phyloP scores from a whole-genome alignment of 2,113 vertebrate genomes.

The Nycticryphes semicollaris region DNA sequence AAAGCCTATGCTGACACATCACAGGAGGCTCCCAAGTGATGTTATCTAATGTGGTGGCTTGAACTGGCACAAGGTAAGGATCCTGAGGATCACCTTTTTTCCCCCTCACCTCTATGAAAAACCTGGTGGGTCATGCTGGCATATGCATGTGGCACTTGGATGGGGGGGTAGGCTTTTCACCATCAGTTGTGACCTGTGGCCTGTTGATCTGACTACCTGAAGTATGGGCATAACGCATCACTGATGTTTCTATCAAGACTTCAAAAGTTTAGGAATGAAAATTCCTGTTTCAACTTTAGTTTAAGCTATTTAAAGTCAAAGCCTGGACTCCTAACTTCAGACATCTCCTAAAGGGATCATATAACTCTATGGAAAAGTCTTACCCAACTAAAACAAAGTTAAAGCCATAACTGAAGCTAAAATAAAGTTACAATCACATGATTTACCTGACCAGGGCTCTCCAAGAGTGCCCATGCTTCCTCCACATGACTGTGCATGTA shows the following conservation, averaged over 20 bases:
- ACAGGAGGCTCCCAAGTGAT: rapidly evolving
- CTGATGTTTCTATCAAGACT: background rate
- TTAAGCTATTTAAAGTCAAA: background rate
- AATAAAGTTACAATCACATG: background rate
- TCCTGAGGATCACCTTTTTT: background rate
- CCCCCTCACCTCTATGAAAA: rapidly evolving
- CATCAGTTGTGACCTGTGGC: background rate
- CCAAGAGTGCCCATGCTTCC: background rate
- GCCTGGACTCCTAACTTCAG: background rate
- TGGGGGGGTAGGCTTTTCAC: background rate
- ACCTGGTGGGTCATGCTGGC: background rate
- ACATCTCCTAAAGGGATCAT: background rate
- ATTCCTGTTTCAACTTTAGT: background rate
- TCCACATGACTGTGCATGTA: background rate
- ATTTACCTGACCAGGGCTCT: background rate
- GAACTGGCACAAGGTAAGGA: background rate
- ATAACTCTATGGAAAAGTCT: background rate
- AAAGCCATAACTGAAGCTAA: background rate
- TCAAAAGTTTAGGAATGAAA: background rate
- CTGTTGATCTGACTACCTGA: background rate
- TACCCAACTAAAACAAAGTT: background rate
- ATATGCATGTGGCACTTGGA: background rate
- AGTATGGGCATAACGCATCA: background rate
- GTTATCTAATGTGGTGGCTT: background rate
- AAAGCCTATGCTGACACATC: background rate